Base-by-base conservation (phyloP, 37 sponge, comb jelly and placozoan genomes). In the Chondrilla cf. caribensis region DNA sequence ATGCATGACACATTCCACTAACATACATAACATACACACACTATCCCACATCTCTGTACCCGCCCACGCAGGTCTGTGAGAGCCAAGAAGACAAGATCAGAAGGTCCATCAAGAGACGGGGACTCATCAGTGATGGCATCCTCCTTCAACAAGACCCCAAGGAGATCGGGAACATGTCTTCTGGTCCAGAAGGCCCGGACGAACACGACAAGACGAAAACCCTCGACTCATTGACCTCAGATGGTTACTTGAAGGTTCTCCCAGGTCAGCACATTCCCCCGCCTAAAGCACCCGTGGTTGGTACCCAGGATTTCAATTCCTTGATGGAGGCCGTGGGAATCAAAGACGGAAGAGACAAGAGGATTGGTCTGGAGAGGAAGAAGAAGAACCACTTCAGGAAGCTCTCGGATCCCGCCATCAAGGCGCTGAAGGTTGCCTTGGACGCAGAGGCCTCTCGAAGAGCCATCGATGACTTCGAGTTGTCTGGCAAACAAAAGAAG, bases 361-460 rank as follows among this genome's bases (percentile, higher is more conserved):
- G 40, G 2, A 9, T 38, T 9, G 7, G 42, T 1, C 15, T 2
- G 0, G 44, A 73, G 2, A 0, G 44, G 24, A 39, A 73, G 43
- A 21, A 43, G 24, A 32, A n/a, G 7, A 73, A 73, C 22, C 38
- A 24, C 1, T n/a, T 39, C 1, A 37, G 76, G 44, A 73, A 73
- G 24, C 18, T 73, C 25, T 73, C 76, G 22, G 76, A 73, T 39
- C 76, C 76, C 1, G 36, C 36, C 38, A 37, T 73, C 38, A 73
- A 73, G 14, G 76, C 44, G 8, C 44, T 73, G 1, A 73, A 73
- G 19, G 76, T 73, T 7, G 44, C 76, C 14, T 73, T 73, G 76
- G 76, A 73, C 6, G 76, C 31, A 36, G 44, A 43, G 9, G 76
- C 76, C 6, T n/a, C 42, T 2, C 0, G 44, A 40, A 37, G 76